phyloP scores from a whole-genome alignment of 2,113 vertebrate species.

The Cricetomys ansorgei region DNA sequence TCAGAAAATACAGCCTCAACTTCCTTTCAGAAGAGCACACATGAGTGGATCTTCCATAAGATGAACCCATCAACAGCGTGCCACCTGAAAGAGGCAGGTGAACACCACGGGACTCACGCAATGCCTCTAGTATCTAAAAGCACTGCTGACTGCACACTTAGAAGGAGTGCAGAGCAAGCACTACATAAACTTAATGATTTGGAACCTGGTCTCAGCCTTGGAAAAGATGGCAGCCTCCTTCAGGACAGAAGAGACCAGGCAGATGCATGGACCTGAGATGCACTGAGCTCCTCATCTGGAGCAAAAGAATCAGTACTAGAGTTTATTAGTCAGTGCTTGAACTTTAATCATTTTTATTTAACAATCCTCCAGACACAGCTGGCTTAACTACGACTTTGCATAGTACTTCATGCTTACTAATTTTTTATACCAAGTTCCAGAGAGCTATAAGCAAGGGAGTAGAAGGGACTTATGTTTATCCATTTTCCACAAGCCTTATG shows the following conservation, averaged over 20 bases:
- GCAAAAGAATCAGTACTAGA: neutral
- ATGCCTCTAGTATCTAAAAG: too few relatives aligned
- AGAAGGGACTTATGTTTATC: neutral
- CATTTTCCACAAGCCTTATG: neutral
- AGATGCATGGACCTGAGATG: neutral
- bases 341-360: neutral
- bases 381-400: neutral
- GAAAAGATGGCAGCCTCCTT: neutral
- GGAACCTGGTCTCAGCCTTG: neutral
- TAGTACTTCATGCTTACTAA: neutral
- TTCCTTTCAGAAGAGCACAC: neutral
- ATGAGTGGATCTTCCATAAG: neutral
- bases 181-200: neutral
- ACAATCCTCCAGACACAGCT: neutral
- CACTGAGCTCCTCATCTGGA: fast-evolving
- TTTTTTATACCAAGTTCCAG: conserved; percentile 22
- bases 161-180: neutral
- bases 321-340: neutral
- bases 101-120: neutral
- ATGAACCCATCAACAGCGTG: too few relatives aligned
- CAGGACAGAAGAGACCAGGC: neutral
- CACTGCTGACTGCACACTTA: neutral
- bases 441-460: neutral
- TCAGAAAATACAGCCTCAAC: neutral
- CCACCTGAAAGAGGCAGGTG: neutral